These are phyloP conservation scores for Ophraella communa DNA, from an alignment of 2,888 invertebrate genomes.

Conservation along the genomic window DNA sequence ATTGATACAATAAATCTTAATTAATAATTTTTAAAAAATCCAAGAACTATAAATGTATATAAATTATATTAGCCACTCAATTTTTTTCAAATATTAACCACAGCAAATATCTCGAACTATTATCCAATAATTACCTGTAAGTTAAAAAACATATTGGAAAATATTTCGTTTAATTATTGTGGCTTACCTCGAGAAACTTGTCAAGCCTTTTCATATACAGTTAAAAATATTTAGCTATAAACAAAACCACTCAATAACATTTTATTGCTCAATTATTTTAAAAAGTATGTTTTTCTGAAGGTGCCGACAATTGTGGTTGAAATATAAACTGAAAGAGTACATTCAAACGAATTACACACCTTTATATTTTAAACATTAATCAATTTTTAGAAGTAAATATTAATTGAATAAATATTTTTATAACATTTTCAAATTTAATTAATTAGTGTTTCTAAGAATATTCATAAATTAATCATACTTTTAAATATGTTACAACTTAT, in stretches of 20 bases:
- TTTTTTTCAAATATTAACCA: not conserved
- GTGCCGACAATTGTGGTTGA: constrained; percentile 2
- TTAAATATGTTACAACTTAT: too few species aligned
- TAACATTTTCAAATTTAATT: too few species aligned
- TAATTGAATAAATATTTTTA: not conserved
- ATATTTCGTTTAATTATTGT: not conserved
- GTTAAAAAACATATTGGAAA: not conserved
- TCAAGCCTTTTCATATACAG: not conserved
- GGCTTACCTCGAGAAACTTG: not conserved
- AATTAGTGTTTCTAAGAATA: too few species aligned
- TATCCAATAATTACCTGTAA: not conserved
- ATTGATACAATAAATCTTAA: too few species aligned
- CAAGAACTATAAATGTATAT: too few species aligned
- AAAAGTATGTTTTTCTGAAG: not conserved
- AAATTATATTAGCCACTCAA: too few species aligned
- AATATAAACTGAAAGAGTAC: not conserved
- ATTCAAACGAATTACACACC: not conserved
- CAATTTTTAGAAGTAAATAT: not conserved
- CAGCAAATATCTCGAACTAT: not conserved
- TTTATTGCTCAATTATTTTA: constrained; percentile 4
- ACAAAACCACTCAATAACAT: not conserved
- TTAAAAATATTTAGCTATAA: not conserved
- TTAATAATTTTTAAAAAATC: too few species aligned
- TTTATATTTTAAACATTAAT: not conserved
- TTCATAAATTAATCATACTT: too few species aligned